Base-by-base conservation (phyloP, 2,888 invertebrate genomes). In the Drosophila sordidula region DNA sequence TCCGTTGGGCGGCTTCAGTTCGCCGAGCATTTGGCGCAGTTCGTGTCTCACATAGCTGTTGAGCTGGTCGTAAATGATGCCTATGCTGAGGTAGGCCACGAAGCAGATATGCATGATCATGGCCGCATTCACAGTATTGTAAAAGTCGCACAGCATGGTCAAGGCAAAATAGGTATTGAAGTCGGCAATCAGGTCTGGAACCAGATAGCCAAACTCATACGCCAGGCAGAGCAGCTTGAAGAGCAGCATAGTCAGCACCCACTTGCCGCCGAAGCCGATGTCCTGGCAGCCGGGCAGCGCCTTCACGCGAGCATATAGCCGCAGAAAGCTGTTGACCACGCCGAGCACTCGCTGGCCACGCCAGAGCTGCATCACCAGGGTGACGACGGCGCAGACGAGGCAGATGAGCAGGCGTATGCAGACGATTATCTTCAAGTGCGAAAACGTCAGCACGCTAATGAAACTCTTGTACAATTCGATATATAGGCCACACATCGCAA, bases 21-120 rank as follows among this genome's bases (percentile, higher is more conserved):
- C 42, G 9, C 50, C 50, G 0, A 89, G 39, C 14, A 76, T 68
- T 0, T 64, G 50, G 0, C 72, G 65, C 8, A 89, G 18, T 18
- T 79, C 75, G 3, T 47, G 3, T 0, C 68, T 62, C 16, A 84
- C 70, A 55, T 75, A 87, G 3, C 16, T 18, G 39, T 89, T 89
- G 1, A 70, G 34, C 44, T 75, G 70, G 12, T 54, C 64, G 16
- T 81, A 87, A 0, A 87, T 70, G 1, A 71, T 61, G 0, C 76
- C 85, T n/a, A 87, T 54, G 25, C 71, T 72, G 1, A 87, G 66
- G 16, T 78, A 87, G 2, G 71, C 83, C 34, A 87, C 32, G n/a
- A 81, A 86, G 1, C 69, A 69, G 3, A 81, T 49, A 14, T 87
- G 61, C 22, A 64, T 8, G 0, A 78, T 59, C 58, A 89, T 55